Evolutionary conservation across 2,888 invertebrate species (phyloP).

Genomic region (Aromia moschata): DNA sequence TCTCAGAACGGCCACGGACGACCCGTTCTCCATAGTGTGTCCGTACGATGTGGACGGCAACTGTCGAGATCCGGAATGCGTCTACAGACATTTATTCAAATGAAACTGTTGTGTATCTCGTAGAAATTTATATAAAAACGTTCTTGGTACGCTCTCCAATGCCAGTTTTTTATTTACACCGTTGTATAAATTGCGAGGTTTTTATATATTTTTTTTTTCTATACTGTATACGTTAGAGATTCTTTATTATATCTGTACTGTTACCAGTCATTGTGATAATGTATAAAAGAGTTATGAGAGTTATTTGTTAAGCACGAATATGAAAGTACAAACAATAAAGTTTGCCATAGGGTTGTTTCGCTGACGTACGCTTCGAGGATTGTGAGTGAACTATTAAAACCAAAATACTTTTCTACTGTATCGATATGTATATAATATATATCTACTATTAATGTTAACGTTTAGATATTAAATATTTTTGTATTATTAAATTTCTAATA

Average conservation of each 20-base stretch:
- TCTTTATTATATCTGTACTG: conserved; percentile 19
- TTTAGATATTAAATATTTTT: conserved; percentile 18
- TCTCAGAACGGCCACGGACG: conserved; percentile 45
- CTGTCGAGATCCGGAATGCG: conserved; percentile 59
- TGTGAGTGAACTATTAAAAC: conserved; percentile 19
- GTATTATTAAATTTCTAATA: conserved; percentile 22
- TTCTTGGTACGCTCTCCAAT: neutral
- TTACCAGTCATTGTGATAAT: conserved; percentile 22
- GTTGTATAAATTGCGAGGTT: neutral
- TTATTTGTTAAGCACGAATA: neutral
- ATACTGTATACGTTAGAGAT: conserved; percentile 10
- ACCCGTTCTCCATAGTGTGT: conserved; percentile 58
- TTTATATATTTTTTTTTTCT: conserved; percentile 11
- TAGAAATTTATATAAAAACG: neutral
- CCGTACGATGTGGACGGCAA: conserved; percentile 59
- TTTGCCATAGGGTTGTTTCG: conserved; percentile 20
- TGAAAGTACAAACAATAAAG: conserved; percentile 21
- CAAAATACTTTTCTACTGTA: conserved; percentile 17
- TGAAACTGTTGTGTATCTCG: conserved; percentile 11
- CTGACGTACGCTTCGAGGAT: conserved; percentile 2
- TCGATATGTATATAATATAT: conserved; percentile 2
- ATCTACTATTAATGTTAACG: conserved; percentile 18
- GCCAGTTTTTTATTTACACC: conserved; percentile 11
- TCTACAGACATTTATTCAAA: conserved; percentile 53
- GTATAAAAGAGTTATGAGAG: conserved; percentile 18